Evolutionary conservation across 2,797 vertebrate species (phyloP), one percentile per base, ranked within the genome.

Genomic region (Manis pentadactyla): DNA sequence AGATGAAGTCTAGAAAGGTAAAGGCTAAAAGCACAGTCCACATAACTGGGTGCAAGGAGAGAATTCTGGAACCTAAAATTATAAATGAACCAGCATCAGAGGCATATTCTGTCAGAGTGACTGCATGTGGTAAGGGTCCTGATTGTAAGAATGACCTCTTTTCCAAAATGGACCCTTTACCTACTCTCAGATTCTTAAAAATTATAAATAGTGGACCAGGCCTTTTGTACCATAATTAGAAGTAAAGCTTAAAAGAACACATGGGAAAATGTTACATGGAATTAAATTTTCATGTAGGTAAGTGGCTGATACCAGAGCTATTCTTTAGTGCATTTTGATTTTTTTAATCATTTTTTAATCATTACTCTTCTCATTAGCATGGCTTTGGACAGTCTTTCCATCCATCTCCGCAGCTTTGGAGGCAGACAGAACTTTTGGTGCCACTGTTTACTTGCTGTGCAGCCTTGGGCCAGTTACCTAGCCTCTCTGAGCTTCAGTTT

Each of bases 121-220:
- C 81, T 4, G 19, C n/a, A 4, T 2, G 0, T 9, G 4, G 14
- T 39, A 21, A 37, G 64, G 27, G 14, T 66, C 42, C 57, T n/a
- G 11, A 4, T 55, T 37, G 2, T 4, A 6, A 15, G 66, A 73
- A 51, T 82, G 63, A 12, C 27, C 37, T 29, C 46, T 86, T 88
- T 55, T 25, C 87, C 66, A 57, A 25, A 81, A 19, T 3, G 5
- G 31, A 4, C 29, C 15, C 55, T 53, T 66, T 27, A 3, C 59
- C 46, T 34, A 4, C 46, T 86, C 68, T 64, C 19, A 29, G 34
- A 37, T 29, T 34, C 74, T 39, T 87, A 39, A 29, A 71, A 61
- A 34, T 4, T 66, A 3, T 46, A n/a, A 64, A 79, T 29, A 51
- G 4, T 34, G 23, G 37, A 29, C 31, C n/a, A 51, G 42, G 4